Base-by-base conservation (phyloP, 2,888 invertebrate genomes). In the Colostygia pectinataria region DNA sequence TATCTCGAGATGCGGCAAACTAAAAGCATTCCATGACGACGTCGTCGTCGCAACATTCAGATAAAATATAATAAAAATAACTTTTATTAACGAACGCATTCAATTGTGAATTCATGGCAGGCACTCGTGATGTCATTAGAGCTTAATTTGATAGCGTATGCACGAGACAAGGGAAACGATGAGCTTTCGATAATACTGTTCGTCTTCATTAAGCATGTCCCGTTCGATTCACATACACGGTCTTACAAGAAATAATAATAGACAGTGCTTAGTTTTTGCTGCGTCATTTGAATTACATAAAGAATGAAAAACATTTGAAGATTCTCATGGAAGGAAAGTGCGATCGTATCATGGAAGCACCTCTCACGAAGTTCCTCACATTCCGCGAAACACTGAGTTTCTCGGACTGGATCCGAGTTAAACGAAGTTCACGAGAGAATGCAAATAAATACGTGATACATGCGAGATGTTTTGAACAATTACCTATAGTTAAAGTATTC, bases 21-120 rank as follows among this genome's bases (percentile, higher is more conserved):
- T 69, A 73, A 76, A 77, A 69, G 69, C 69, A 77, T 75, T 77
- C 77, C 76, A 66, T 68, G 70, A 70, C 59, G 63, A 66, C 67
- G 28, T 13, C 23, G 34, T 10, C 42, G 50, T 40, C 39, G 69
- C 56, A 66, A 65, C 66, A 61, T 63, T 55, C 57, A 65, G 63
- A 71, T 63, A 69, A 61, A 62, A 67, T 58, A 59, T 57, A 62
- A 68, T 65, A 71, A 70, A 72, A 74, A 75, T 75, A 77, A 75
- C 63, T 60, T 47, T 72, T 78, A 80, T 81, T 82, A 82, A 83
- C 77, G 76, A 83, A 83, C 72, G 63, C 71, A 80, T 82, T 82
- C 77, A 77, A 83, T 78, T 78, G 78, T 75, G 68, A 74, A 80
- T 79, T 74, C 75, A 75, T 71, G 64, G 65, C 71, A 68, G 71